A percentile compares a stretch with the other conserved stretches of the same genome.
phyloP scores from a whole-genome alignment of 2,113 vertebrate genomes.

The Australoheros scitulus region DNA sequence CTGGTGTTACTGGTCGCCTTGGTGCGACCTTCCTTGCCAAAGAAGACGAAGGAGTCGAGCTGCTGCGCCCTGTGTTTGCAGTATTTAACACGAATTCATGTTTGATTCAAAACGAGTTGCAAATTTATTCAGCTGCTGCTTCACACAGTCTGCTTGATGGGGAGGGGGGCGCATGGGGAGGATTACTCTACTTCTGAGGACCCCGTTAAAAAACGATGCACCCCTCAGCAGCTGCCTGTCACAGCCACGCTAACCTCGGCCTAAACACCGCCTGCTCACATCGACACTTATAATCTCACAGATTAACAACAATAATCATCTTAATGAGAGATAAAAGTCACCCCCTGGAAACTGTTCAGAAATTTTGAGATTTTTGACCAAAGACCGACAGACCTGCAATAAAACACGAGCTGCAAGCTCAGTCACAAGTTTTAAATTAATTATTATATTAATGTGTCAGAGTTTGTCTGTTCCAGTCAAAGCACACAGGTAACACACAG shows the following conservation, averaged over 20 bases:
- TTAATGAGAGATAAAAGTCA: neutral
- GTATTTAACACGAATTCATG: constrained; percentile 46
- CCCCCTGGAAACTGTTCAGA: neutral
- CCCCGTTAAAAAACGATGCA: neutral
- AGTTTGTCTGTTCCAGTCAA: neutral
- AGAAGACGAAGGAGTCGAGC: neutral
- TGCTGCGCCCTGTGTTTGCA: constrained; percentile 17
- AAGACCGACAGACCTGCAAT: too few species aligned
- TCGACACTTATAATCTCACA: neutral
- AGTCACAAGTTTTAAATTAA: too few species aligned
- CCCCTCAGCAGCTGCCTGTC: neutral
- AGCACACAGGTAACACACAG: neutral
- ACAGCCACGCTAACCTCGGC: neutral
- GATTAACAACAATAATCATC: neutral
- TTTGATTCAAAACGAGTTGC: constrained; percentile 55
- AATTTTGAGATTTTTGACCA: neutral
- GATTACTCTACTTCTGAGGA: neutral
- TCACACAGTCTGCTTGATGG: constrained; percentile 11
- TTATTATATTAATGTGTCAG: too few species aligned
- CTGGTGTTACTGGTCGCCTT: constrained; percentile 44
- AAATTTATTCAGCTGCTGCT: constrained; percentile 55
- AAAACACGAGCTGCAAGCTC: too few species aligned
- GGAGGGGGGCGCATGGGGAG: neutral
- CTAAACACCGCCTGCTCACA: neutral
- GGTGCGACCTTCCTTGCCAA: neutral